Base-by-base conservation (phyloP, 1,140 invertebrate species). In the Solenopsis fugax region DNA sequence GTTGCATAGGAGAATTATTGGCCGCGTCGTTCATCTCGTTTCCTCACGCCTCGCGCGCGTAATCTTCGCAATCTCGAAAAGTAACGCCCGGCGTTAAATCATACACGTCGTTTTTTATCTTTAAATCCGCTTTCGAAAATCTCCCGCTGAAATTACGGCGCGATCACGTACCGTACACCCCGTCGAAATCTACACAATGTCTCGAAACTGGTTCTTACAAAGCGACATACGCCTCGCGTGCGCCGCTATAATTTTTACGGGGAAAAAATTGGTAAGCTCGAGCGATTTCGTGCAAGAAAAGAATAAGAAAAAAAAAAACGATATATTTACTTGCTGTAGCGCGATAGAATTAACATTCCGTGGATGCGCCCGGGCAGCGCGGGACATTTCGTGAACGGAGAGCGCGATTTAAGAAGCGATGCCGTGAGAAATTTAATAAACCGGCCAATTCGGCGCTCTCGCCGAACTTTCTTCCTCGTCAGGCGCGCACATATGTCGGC, bases 1-100 rank as follows among this genome's bases (percentile, higher is more conserved):
- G 24, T 73, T 64, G 52, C 80, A 84, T 89, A 72, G 92, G 82
- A 87, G 86, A 94, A 94, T 90, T 93, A 93, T 93, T 91, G 77
- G 87, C 87, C 87, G 69, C 24, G 56, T 89, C 24, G 56, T 89
- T 88, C 18, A 64, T 88, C 52, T 54, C 12, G n/a, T 72, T 85
- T 62, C 16, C 10, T 81, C 77, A 80, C 75, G 69, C 62, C 45
- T 77, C 13, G 21, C 13, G n/a, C 21, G 37, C 50, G 6, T 60
- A 86, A 86, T 86, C 80, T 58, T 84, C 50, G 58, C 81, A 0
- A 41, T 75, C 52, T 78, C 50, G 13, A 67, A 69, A 62, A 62
- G 29, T 48, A 29, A 54, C 10, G 9, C n/a, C 10, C 7, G 16
- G 45, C 29, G 50, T 1, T 58, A 13, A 56, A 72, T 67, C 29